phyloP scores from a whole-genome alignment of 2,888 invertebrate genomes.

The Odontothrips loti region DNA sequence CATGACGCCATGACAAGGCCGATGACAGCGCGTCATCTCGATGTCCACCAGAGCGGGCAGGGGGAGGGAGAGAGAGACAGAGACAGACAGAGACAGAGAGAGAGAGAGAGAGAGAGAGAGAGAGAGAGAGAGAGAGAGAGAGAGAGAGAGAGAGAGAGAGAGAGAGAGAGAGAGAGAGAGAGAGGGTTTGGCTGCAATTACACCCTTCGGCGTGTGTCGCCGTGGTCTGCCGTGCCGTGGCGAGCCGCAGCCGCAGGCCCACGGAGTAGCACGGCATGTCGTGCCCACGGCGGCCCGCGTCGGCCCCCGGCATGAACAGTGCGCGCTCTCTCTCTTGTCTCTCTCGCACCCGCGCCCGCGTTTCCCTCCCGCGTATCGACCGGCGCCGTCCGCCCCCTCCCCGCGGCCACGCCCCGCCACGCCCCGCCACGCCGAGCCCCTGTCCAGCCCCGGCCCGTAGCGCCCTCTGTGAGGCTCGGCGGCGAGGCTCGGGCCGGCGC shows the following conservation, averaged over 20 bases:
- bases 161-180: conserved; percentile 1
- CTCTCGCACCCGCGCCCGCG: neutral
- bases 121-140: conserved; percentile 10
- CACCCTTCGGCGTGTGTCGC: neutral
- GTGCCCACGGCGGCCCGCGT: neutral
- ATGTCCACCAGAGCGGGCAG: too few species aligned
- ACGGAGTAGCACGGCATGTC: neutral
- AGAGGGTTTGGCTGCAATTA: conserved; percentile 8
- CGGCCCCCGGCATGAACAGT: neutral
- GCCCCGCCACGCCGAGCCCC: neutral
- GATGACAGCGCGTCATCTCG: too few species aligned
- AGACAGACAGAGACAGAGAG: neutral
- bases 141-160: conserved; percentile 1
- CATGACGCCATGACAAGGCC: too few species aligned
- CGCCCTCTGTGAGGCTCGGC: neutral
- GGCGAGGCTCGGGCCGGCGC: neutral
- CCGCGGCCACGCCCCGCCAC: neutral
- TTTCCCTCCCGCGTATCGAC: neutral
- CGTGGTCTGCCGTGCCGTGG: neutral
- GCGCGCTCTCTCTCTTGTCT: neutral
- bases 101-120: neutral
- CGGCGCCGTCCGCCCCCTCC: neutral
- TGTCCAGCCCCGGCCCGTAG: neutral
- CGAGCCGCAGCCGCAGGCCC: neutral
- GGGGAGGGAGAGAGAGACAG: neutral